Percentiles rank a stretch among this genome's conserved stretches.
These are phyloP conservation scores for Ceratina australensis DNA, from an alignment of 1,140 invertebrate genomes.

Conservation along the genomic window DNA sequence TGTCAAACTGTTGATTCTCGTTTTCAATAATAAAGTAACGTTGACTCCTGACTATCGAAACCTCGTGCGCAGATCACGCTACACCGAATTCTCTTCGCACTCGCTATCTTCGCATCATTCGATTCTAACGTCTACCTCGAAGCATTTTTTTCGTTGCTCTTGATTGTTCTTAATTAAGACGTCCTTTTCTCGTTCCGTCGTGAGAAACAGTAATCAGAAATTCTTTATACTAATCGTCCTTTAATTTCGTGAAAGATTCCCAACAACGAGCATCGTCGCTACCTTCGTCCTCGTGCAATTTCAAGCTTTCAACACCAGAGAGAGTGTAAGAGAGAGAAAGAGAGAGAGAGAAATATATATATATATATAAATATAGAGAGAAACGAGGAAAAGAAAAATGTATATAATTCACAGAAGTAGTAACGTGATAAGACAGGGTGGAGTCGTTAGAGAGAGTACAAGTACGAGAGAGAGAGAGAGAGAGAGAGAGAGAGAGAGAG, in stretches of 20 bases:
- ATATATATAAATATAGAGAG: constrained; percentile 1
- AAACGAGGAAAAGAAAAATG: constrained; percentile 15
- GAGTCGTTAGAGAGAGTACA: constrained; percentile 11
- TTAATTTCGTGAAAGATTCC: constrained; percentile 9
- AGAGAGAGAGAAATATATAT: background rate
- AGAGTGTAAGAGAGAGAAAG: background rate
- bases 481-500: constrained; percentile 24
- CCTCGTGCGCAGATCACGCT: background rate
- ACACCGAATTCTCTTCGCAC: background rate
- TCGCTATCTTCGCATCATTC: background rate
- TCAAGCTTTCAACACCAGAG: constrained; percentile 42
- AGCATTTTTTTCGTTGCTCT: background rate
- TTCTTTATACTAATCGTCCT: background rate
- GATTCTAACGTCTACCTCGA: constrained; percentile 10
- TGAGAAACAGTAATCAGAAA: background rate
- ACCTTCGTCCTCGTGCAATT: constrained; percentile 52
- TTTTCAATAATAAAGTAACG: constrained; percentile 7
- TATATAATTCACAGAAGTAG: constrained; percentile 32
- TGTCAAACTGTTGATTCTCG: constrained; percentile 31
- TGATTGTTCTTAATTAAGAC: background rate
- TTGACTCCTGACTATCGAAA: constrained; percentile 5
- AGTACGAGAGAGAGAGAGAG: constrained; percentile 40
- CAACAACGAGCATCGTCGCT: constrained; percentile 42
- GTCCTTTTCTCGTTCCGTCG: background rate
- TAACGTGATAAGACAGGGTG: constrained; percentile 28